Base-by-base conservation (phyloP, 1,140 invertebrate genomes). In the Rhynchophorus ferrugineus region DNA sequence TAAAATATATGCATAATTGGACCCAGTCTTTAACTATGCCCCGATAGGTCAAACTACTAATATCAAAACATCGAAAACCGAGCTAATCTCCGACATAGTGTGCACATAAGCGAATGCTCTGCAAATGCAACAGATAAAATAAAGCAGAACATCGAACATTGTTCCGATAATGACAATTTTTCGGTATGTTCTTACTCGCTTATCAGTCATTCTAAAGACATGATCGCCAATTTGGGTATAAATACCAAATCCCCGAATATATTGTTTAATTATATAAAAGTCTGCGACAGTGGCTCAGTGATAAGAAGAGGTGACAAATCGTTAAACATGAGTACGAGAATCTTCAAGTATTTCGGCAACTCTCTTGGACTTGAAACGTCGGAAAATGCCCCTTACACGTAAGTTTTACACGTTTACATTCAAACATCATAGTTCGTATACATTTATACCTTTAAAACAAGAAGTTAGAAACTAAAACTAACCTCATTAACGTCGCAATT, bases 191-290 rank as follows among this genome's bases (percentile, higher is more conserved):
- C 14, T 11, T 36, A 43, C 7, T 44, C 8, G 16, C 33, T 48
- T 55, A 55, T 55, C 46, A n/a, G 20, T 16, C 24, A 36, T 49
- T 39, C 41, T 19, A 19, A 45, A 54, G 37, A 41, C 53, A 55
- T 49, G 47, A 44, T 55, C 21, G 24, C 33, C n/a, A 49, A 44
- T 41, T 49, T 35, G 39, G 47, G 53, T 55, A 55, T 55, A 55
- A 55, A 55, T 55, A 43, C 39, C 16, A 46, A 41, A 22, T 21
- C 41, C 11, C 22, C 18, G 8, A 53, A 48, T 34, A 22, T 29
- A n/a, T 17, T 49, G 3, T 5, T 21, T 14, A 45, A 55, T 49
- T 44, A 49, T 47, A 49, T 44, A 3, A 49, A 49, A 24, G 6
- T 49, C 21, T 49, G 43, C 38, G 41, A 45, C 45, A 49, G n/a